These are phyloP conservation scores for Cataglyphis albicans DNA, from an alignment of 2,888 invertebrate species.

Conservation along the genomic window DNA sequence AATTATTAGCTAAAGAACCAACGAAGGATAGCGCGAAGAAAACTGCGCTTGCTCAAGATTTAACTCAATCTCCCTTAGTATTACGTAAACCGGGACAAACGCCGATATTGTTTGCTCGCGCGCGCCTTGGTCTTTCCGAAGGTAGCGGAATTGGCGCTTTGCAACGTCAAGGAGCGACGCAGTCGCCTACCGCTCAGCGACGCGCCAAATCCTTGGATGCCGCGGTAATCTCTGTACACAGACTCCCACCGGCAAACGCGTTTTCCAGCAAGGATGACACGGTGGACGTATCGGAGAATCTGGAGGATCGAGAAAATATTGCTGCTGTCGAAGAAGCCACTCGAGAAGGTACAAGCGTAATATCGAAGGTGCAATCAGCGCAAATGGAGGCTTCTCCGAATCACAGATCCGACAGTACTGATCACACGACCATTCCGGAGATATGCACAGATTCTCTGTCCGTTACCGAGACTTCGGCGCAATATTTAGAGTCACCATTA, in stretches of 20 bases:
- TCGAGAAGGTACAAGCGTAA: background rate
- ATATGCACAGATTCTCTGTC: constrained; percentile 82
- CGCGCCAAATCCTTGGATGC: constrained; percentile 94
- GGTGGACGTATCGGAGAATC: constrained; percentile 90
- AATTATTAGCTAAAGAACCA: constrained; percentile 75
- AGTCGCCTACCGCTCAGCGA: constrained; percentile 91
- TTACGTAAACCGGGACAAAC: constrained; percentile 91
- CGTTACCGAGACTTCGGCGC: constrained; percentile 83
- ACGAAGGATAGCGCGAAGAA: constrained; percentile 68
- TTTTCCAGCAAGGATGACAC: constrained; percentile 96
- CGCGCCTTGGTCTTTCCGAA: constrained; percentile 93
- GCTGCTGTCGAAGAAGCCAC: background rate
- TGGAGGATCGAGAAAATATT: constrained; percentile 50
- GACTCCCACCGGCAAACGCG: constrained; percentile 93
- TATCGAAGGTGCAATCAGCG: constrained; percentile 68
- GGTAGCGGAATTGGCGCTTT: constrained; percentile 92
- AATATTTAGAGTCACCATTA: constrained; percentile 83
- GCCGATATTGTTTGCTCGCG: constrained; percentile 92
- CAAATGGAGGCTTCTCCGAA: constrained; percentile 80
- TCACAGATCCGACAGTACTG: constrained; percentile 82
- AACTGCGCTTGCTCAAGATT: constrained; percentile 86
- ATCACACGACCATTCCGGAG: constrained; percentile 82
- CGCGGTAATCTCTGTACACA: constrained; percentile 92
- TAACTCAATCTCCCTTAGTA: constrained; percentile 89
- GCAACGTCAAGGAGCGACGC: constrained; percentile 92